Conservation (phyloP, 2,888 invertebrate genomes). For the Sinotaia quadrata region DNA sequence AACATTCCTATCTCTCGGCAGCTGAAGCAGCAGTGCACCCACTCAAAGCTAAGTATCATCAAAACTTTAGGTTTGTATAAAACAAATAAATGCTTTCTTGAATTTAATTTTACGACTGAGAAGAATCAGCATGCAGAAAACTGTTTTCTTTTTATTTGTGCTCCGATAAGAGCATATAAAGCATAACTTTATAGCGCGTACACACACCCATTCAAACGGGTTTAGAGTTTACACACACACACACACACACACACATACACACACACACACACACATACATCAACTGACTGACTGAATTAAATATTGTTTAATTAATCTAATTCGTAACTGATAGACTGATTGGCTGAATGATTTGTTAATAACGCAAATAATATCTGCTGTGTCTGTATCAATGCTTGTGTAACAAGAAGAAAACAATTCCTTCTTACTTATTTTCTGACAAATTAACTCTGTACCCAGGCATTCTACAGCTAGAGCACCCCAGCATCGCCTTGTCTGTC, state of each 20-base stretch:
- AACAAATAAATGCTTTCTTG: too few species aligned
- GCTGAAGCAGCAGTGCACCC: conserved; percentile 39
- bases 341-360: too few species aligned
- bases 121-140: too few species aligned
- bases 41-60: conserved; percentile 41
- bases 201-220: neutral
- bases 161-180: too few species aligned
- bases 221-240: neutral
- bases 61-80: conserved; percentile 42
- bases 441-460: conserved; percentile 26
- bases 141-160: too few species aligned
- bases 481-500: conserved; percentile 76
- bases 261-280: conserved; percentile 1
- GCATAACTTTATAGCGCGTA: too few species aligned
- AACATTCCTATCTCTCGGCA: conserved; percentile 27
- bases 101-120: too few species aligned
- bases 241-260: neutral
- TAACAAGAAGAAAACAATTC: neutral
- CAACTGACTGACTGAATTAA: neutral
- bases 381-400: neutral
- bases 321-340: too few species aligned
- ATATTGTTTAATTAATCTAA: too few species aligned
- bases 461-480: conserved; percentile 74
- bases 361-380: too few species aligned
- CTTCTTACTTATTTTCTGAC: neutral